Evolutionary conservation across 2,888 invertebrate species (phyloP).

Genomic region (Dryadula phaetusa): DNA sequence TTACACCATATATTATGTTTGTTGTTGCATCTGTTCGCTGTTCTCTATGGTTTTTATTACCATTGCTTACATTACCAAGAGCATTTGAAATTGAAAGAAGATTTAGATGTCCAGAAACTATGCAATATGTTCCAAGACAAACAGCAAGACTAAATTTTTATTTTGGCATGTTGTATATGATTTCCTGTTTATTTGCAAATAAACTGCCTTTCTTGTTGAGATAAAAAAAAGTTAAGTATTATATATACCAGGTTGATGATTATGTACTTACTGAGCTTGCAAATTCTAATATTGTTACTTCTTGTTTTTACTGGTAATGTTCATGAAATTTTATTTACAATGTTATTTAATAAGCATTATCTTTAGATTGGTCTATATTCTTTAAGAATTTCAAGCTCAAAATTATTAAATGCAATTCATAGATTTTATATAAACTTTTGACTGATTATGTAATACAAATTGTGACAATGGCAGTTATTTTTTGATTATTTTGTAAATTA

Average conservation of each 20-base stretch:
- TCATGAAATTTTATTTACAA: neutral
- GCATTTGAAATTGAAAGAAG: conserved; percentile 96
- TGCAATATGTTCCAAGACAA: conserved; percentile 92
- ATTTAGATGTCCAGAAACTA: conserved; percentile 91
- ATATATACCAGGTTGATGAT: neutral
- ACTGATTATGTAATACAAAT: conserved; percentile 30
- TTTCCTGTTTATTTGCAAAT: conserved; percentile 90
- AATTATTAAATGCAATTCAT: conserved; percentile 14
- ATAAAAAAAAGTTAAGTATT: conserved; percentile 45
- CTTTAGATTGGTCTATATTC: neutral
- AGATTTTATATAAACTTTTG: neutral
- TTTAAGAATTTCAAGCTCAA: conserved; percentile 11
- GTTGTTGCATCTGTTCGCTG: conserved; percentile 93
- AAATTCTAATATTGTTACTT: conserved; percentile 34
- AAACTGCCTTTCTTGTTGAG: conserved; percentile 85
- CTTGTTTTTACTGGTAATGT: neutral
- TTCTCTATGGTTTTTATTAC: conserved; percentile 94
- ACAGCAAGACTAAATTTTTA: conserved; percentile 96
- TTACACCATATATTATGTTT: conserved; percentile 95
- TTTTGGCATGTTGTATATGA: conserved; percentile 94
- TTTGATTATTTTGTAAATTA: conserved; percentile 4
- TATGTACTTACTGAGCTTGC: conserved; percentile 52
- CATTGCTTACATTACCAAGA: conserved; percentile 92
- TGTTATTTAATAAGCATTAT: neutral
- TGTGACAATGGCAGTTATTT: conserved; percentile 34